Percentiles rank a stretch among this genome's conserved stretches.
Conservation (phyloP, 2,888 invertebrate genomes). For the Isoperla grammatica region DNA sequence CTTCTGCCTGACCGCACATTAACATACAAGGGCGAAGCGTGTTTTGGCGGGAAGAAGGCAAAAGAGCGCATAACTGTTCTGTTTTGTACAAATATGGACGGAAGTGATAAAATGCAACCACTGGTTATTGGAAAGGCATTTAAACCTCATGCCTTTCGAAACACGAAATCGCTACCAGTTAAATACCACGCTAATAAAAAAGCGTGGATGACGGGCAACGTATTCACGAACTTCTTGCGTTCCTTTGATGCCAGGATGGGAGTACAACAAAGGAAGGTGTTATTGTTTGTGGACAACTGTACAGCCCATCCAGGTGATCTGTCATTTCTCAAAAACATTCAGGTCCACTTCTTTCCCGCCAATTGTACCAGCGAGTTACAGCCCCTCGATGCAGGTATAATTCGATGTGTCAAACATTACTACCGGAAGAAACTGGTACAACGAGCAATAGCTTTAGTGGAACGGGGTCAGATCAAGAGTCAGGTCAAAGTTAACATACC, state of each 20-base stretch:
- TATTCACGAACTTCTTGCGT: constrained; percentile 9
- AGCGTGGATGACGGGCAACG: constrained; percentile 16
- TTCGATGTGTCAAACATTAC: too few species aligned
- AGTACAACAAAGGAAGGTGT: constrained; percentile 13
- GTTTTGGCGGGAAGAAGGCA: constrained; percentile 34
- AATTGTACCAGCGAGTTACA: background rate
- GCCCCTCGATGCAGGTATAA: background rate
- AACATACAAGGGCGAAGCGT: constrained; percentile 33
- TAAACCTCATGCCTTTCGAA: constrained; percentile 2
- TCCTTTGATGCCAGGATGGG: constrained; percentile 14
- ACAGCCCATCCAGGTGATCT: background rate
- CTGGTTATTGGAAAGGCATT: constrained; percentile 19
- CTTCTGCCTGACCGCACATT: constrained; percentile 31
- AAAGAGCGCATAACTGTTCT: constrained; percentile 36
- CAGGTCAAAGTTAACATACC: too few species aligned
- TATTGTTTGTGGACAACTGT: constrained; percentile 7
- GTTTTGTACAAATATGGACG: constrained; percentile 29
- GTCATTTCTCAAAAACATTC: background rate
- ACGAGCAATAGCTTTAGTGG: too few species aligned
- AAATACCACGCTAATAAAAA: constrained; percentile 11
- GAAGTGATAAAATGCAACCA: constrained; percentile 14
- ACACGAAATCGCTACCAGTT: constrained; percentile 7
- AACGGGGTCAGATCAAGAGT: too few species aligned
- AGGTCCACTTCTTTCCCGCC: background rate
- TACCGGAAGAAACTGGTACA: too few species aligned